Evolutionary conservation across 2,797 vertebrate genomes (phyloP).

Genomic region (Melanotaenia pygmaea): DNA sequence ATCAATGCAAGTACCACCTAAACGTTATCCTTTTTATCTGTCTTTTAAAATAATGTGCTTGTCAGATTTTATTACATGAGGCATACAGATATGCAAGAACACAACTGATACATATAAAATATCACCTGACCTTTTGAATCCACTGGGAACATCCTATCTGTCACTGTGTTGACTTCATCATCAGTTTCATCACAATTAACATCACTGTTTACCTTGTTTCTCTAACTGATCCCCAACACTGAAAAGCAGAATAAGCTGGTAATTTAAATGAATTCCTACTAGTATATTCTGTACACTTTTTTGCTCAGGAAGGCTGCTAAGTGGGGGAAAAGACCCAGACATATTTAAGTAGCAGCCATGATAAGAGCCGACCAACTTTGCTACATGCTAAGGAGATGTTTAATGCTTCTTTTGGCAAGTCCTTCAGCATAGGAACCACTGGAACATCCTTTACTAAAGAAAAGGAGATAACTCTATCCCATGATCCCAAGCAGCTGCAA

Average conservation of each 20-base stretch:
- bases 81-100: background rate
- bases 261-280: constrained; percentile 6
- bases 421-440: background rate
- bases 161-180: constrained; percentile 27
- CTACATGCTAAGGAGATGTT: background rate
- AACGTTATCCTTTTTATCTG: background rate
- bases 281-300: background rate
- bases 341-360: background rate
- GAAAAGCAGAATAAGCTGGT: background rate
- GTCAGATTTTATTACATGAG: background rate
- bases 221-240: background rate
- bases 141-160: constrained; percentile 11
- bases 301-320: background rate
- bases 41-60: constrained; percentile 6
- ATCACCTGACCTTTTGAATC: constrained; percentile 16
- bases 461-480: background rate
- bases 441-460: background rate
- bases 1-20: background rate
- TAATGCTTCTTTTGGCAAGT: background rate
- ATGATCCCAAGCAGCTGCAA: background rate
- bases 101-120: constrained; percentile 8
- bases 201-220: constrained; percentile 14
- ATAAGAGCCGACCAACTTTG: background rate
- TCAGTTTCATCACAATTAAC: constrained; percentile 30
- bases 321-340: background rate